Base-by-base conservation (phyloP, 2,797 vertebrate species). In the Muscicapa comitata region DNA sequence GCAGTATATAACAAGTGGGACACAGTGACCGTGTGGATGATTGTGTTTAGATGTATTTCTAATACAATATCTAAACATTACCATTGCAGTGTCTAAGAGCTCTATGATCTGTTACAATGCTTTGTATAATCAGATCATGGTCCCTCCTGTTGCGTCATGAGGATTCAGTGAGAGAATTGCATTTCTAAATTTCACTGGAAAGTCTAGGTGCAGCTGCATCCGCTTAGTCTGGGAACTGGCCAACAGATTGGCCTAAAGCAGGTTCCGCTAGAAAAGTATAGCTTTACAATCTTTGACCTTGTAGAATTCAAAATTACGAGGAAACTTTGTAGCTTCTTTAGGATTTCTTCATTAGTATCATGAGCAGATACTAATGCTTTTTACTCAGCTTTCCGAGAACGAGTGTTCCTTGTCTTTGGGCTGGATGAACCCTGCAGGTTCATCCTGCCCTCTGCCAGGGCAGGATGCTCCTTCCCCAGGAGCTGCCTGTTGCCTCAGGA, bases 1-100 rank as follows among this genome's bases (percentile, higher is more conserved):
- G 48, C 57, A 6, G 7, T 20, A 10, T 38, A 9, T 40, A 10
- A 47, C 10, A 28, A 54, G 10, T 16, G 16, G 17, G 40, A 62
- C 28, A 12, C 40, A 18, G 8, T 3, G 12, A 54, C 63, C 0
- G 0, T 55, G 33, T 47, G 58, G 20, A 25, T 55, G 42, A 17
- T 35, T 40, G 24, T 65, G 29, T 73, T 73, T 13, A 55, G 42
- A 63, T 48, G 33, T 40, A 13, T 65, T 65, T 20, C 35, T 65
- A 40, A 55, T 48, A 33, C 19, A 33, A 1, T 40, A 40, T 47
- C 48, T 33, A 73, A 73, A 40, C 16, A 20, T 20, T 40, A 17
- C 48, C 24, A 73, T 5, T 40, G 11, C 20, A 29, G 16, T 73
- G 35, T 73, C 29, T 63, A 83, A 55, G 42, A 55, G 24, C 16